These are phyloP conservation scores for Thamnophis sirtalis DNA, from an alignment of 2,113 vertebrate species.

Conservation along the genomic window DNA sequence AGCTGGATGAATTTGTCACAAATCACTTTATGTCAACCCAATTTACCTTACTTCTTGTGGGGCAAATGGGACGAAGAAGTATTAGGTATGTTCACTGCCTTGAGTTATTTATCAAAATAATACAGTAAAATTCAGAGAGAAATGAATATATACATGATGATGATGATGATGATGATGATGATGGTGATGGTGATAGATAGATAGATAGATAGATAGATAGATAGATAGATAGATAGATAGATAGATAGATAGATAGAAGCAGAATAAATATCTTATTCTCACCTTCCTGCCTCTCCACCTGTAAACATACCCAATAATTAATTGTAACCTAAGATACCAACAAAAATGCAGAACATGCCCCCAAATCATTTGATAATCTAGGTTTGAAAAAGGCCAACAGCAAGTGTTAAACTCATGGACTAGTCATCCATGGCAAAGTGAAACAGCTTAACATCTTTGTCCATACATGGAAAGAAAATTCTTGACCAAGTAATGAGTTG, in stretches of 20 bases:
- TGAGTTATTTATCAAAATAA: background rate
- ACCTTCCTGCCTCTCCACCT: background rate
- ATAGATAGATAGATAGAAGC: background rate
- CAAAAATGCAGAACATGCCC: background rate
- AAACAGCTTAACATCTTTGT: background rate
- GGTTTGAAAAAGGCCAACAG: background rate
- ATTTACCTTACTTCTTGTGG: background rate
- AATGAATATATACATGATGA: no score
- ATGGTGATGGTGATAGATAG: no score
- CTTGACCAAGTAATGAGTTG: background rate
- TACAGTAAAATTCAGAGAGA: background rate
- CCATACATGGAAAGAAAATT: background rate
- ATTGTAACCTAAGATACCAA: background rate
- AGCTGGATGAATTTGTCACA: background rate
- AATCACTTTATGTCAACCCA: background rate
- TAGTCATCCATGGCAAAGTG: background rate
- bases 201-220: no score
- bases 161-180: no score
- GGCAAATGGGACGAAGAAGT: background rate
- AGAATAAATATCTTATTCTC: background rate
- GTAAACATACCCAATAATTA: background rate
- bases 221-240: background rate
- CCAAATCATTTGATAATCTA: background rate
- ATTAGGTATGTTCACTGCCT: background rate
- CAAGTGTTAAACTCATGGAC: background rate